Evolutionary conservation across 2,888 invertebrate genomes (phyloP).

Genomic region (Escarpia spicata): DNA sequence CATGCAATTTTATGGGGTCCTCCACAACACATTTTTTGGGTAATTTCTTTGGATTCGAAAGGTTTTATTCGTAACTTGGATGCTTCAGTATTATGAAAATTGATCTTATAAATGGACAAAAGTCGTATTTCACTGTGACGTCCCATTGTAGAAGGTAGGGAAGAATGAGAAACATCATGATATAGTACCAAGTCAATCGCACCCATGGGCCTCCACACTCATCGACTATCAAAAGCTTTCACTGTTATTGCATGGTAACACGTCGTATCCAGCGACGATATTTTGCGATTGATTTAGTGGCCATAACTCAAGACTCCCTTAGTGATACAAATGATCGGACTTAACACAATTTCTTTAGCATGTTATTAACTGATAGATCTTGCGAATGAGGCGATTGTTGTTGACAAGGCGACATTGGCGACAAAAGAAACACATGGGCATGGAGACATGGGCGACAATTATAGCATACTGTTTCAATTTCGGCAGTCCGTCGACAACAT

Average conservation of each 20-base stretch:
- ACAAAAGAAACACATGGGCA: background rate
- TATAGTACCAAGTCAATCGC: no score
- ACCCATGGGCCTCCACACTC: no score
- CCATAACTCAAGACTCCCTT: background rate
- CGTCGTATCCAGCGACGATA: background rate
- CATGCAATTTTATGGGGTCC: no score
- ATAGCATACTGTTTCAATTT: background rate
- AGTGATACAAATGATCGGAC: background rate
- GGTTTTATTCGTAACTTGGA: no score
- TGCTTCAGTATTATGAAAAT: no score
- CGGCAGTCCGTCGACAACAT: background rate
- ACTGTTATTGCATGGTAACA: background rate
- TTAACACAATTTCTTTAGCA: background rate
- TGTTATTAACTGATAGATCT: background rate
- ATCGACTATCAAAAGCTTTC: background rate
- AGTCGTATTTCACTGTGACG: no score
- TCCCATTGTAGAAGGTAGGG: no score
- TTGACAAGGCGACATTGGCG: background rate
- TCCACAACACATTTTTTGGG: no score
- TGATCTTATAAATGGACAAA: no score
- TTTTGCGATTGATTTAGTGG: background rate
- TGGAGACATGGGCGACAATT: background rate
- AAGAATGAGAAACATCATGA: no score
- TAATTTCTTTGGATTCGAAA: no score
- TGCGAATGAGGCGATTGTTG: background rate